Evolutionary conservation across 2,797 vertebrate species (phyloP).

Genomic region (Gorsachius magnificus): DNA sequence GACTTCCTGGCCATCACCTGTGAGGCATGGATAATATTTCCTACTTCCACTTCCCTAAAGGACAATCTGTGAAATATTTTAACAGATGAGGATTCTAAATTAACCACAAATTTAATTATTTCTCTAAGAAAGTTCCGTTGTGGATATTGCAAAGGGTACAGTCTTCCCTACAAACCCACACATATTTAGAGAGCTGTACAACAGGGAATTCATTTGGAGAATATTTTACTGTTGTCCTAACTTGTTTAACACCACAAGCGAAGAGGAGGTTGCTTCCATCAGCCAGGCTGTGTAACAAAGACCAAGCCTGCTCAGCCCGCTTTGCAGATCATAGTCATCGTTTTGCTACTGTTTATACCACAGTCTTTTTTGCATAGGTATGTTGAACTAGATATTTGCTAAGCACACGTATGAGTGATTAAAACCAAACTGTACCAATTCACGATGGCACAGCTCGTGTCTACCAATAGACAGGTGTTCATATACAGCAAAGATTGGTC

Average conservation of each 20-base stretch:
- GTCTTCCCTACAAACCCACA: not conserved
- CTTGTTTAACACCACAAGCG: not conserved
- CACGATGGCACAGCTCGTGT: not conserved
- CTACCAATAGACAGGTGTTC: not conserved
- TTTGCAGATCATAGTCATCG: not conserved
- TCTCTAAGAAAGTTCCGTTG: not conserved
- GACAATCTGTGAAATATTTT: not conserved
- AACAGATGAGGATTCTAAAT: not conserved
- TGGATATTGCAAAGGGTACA: not conserved
- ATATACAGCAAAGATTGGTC: not conserved
- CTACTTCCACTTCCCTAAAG: not conserved
- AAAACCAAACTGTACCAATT: not conserved
- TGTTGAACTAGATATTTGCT: not conserved
- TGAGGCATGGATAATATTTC: not conserved
- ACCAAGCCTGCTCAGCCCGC: not conserved
- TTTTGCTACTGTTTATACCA: not conserved
- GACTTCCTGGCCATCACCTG: not conserved
- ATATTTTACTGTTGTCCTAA: not conserved
- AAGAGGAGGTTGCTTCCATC: not conserved
- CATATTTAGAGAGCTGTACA: not conserved
- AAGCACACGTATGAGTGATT: not conserved
- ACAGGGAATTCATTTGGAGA: not conserved
- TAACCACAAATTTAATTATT: not conserved
- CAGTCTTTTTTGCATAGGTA: not conserved
- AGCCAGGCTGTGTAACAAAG: not conserved